phyloP scores from a whole-genome alignment of 2,113 vertebrate genomes.

The Anhinga anhinga region DNA sequence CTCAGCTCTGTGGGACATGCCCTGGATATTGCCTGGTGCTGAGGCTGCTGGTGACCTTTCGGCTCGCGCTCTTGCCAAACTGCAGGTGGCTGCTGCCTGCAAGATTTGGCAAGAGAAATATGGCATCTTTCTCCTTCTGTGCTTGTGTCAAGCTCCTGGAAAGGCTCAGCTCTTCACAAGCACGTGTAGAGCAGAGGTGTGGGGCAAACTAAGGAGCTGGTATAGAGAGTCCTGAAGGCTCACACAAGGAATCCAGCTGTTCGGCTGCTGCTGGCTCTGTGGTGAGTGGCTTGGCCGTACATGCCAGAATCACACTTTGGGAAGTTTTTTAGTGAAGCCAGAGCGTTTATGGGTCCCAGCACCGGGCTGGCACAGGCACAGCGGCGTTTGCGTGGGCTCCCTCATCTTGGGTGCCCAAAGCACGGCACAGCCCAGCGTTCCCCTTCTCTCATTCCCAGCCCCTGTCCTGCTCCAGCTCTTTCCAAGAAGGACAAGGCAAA shows the following conservation, averaged over 20 bases:
- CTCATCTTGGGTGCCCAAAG: fast-evolving
- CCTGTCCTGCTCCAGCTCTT: neutral
- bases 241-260: fast-evolving
- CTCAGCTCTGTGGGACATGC: neutral
- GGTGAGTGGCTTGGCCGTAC: fast-evolving
- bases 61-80: neutral
- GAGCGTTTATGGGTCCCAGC: fast-evolving
- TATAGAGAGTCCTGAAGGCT: fast-evolving
- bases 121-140: neutral
- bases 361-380: neutral
- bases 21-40: neutral
- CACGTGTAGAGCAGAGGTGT: fast-evolving
- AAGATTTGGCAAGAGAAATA: neutral
- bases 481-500: neutral
- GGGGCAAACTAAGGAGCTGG: neutral
- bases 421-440: fast-evolving
- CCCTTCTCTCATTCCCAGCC: neutral
- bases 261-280: neutral
- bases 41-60: neutral
- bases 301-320: fast-evolving
- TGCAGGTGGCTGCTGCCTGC: neutral
- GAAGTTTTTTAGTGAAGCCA: neutral
- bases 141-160: neutral
- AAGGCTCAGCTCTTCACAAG: neutral
- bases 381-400: neutral